Conservation (phyloP, 2,113 vertebrate genomes). For the Sterna hirundo region DNA sequence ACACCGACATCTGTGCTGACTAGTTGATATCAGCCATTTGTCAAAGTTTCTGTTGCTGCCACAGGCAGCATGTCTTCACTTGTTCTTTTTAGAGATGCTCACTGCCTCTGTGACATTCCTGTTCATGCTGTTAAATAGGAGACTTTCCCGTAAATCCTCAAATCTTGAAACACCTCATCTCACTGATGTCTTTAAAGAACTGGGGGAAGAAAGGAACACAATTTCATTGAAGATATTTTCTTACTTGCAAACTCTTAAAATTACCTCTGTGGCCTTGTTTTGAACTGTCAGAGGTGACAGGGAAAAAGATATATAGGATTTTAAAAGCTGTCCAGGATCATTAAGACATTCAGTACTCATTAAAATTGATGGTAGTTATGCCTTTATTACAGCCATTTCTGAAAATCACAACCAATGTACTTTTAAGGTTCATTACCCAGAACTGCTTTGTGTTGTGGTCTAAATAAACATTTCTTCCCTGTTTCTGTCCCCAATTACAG, state of each 20-base stretch:
- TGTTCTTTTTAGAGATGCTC: not conserved
- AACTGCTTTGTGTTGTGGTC: not conserved
- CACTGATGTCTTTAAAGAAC: not conserved
- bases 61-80: not conserved
- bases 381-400: not conserved
- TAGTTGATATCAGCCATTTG: not conserved
- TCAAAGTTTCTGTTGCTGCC: not conserved
- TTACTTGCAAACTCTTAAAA: not conserved
- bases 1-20: not conserved
- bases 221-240: not conserved
- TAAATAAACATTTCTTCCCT: slow-evolving; percentile 1
- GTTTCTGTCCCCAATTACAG: not conserved
- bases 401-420: not conserved
- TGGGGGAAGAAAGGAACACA: not conserved
- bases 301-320: not conserved
- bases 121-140: not conserved
- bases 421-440: not conserved
- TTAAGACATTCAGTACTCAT: not conserved
- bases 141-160: not conserved
- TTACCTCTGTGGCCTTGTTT: not conserved
- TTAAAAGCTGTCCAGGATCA: not conserved
- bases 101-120: not conserved
- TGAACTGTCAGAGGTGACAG: not conserved
- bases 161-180: not conserved
- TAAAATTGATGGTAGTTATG: not conserved